Evolutionary conservation across 2,113 vertebrate species (phyloP).

Genomic region (Bubalus kerabau): DNA sequence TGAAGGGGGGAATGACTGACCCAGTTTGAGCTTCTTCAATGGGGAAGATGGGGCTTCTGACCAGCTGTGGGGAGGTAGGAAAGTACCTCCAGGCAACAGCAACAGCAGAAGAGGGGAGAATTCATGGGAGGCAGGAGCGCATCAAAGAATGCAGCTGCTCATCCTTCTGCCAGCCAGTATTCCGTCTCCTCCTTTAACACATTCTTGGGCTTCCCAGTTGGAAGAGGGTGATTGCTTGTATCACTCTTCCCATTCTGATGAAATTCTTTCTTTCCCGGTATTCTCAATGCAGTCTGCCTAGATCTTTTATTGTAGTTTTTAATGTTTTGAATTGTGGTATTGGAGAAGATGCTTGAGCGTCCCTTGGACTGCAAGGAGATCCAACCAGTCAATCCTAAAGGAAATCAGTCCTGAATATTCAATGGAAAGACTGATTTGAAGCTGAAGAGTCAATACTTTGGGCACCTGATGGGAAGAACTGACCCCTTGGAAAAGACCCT

Average conservation of each 20-base stretch:
- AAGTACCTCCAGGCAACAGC: neutral
- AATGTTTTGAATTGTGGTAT: neutral
- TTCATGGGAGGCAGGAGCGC: neutral
- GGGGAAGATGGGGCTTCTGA: neutral
- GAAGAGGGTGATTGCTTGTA: fast-evolving
- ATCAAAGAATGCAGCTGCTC: fast-evolving
- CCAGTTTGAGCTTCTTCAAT: neutral
- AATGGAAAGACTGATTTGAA: neutral
- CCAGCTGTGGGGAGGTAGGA: neutral
- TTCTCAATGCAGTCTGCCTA: neutral
- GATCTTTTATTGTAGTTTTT: neutral
- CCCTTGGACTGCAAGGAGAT: neutral
- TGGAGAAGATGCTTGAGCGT: neutral
- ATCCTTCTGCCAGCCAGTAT: too few species aligned
- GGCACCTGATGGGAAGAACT: neutral
- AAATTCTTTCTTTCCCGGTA: neutral
- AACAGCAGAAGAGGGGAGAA: neutral
- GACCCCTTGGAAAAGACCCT: neutral
- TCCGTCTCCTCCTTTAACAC: neutral
- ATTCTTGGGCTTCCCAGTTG: neutral
- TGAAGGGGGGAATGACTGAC: neutral
- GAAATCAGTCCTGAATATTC: neutral
- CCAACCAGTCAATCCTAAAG: neutral
- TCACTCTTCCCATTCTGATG: neutral
- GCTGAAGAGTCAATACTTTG: neutral